phyloP scores from a whole-genome alignment of 2,888 invertebrate species.

The Netelia fuscicornis region DNA sequence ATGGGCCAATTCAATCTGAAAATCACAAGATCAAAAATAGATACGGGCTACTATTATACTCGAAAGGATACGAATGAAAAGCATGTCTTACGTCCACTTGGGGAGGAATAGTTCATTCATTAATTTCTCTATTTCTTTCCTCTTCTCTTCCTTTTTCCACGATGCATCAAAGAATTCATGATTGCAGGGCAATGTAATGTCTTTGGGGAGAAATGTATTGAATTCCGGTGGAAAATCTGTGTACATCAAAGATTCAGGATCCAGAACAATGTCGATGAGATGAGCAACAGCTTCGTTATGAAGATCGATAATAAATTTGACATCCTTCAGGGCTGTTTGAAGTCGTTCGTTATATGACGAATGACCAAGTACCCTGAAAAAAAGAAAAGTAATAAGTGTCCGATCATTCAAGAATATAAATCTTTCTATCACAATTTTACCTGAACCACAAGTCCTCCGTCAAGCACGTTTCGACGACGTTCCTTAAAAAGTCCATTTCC shows the following conservation, averaged over 20 bases:
- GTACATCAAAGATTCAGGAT: conserved; percentile 87
- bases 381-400: neutral
- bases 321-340: conserved; percentile 85
- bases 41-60: neutral
- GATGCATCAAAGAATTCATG: conserved; percentile 89
- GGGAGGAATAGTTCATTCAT: conserved; percentile 87
- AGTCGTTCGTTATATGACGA: conserved; percentile 76
- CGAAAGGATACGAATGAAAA: neutral
- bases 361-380: conserved; percentile 79
- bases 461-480: conserved; percentile 75
- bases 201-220: conserved; percentile 85
- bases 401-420: neutral
- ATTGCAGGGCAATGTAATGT: conserved; percentile 87
- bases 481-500: conserved; percentile 79
- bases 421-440: conserved; percentile 67
- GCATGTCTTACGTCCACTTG: conserved; percentile 81
- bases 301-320: conserved; percentile 87
- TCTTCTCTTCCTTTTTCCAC: conserved; percentile 86
- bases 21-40: conserved; percentile 11
- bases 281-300: conserved; percentile 90
- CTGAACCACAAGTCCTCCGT: conserved; percentile 82
- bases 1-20: conserved; percentile 81
- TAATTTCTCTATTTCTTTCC: conserved; percentile 85
- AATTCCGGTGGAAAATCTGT: conserved; percentile 89
- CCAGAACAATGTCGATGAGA: conserved; percentile 87